Conservation (phyloP, 2,797 vertebrate species). For the Avahi laniger region DNA sequence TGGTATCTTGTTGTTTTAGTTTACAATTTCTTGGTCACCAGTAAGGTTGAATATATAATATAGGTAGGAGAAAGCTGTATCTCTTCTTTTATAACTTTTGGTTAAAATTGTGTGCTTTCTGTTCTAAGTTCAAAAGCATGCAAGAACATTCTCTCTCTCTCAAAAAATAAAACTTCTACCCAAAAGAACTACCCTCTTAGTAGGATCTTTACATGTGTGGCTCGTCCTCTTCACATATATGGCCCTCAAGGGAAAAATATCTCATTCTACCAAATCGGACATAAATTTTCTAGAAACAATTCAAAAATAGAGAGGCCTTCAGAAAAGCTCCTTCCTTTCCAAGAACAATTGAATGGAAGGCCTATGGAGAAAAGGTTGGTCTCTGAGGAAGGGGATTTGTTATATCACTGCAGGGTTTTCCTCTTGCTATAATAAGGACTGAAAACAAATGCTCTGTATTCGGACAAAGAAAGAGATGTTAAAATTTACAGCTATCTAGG, state of each 20-base stretch:
- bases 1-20: neutral
- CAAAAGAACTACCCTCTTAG: neutral
- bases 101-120: neutral
- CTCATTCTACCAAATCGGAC: neutral
- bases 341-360: conserved; percentile 41
- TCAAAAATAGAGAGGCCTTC: neutral
- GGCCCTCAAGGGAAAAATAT: neutral
- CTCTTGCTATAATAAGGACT: neutral
- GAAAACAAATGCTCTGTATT: conserved; percentile 33
- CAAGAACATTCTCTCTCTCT: neutral
- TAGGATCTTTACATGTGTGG: neutral
- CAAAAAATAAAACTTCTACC: neutral
- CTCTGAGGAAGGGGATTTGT: conserved; percentile 30
- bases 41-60: neutral
- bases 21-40: conserved; percentile 6
- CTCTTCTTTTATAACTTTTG: conserved; percentile 1
- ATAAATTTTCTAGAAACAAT: conserved; percentile 34
- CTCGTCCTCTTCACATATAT: neutral
- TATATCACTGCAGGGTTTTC: neutral
- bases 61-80: neutral
- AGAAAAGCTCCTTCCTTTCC: neutral
- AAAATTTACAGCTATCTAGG: conserved; percentile 23
- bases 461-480: conserved; percentile 32
- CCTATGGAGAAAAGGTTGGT: neutral
- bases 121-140: conserved; percentile 18